Conservation (phyloP, 1,140 invertebrate species). For the Carposina sasakii region DNA sequence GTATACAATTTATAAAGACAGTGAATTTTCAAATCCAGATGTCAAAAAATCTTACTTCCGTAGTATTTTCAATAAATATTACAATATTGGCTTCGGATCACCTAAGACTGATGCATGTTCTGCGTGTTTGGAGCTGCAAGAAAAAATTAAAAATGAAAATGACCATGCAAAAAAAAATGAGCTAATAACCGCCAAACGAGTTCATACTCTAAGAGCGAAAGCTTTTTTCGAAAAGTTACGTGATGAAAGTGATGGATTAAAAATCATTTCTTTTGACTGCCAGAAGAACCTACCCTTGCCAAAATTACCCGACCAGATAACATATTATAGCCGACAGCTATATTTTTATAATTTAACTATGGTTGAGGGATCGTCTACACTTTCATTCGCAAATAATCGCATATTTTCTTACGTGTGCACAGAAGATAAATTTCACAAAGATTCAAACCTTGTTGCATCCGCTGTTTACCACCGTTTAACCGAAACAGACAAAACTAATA, state of each 20-base stretch:
- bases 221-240: constrained; percentile 18
- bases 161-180: constrained; percentile 9
- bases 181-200: constrained; percentile 12
- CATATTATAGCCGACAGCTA: constrained; percentile 25
- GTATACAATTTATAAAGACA: constrained; percentile 12
- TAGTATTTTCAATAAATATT: constrained; percentile 1
- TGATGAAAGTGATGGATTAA: constrained; percentile 1
- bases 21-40: constrained; percentile 1
- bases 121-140: constrained; percentile 17
- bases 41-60: constrained; percentile 7
- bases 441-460: constrained; percentile 23
- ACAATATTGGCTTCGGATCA: constrained; percentile 11
- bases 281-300: constrained; percentile 22
- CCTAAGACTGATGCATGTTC: constrained; percentile 19
- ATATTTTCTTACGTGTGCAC: constrained; percentile 19
- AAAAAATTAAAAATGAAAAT: constrained; percentile 13
- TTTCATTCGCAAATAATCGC: constrained; percentile 6
- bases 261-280: constrained; percentile 18
- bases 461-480: constrained; percentile 15
- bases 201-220: constrained; percentile 14
- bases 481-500: constrained; percentile 8
- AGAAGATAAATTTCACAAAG: constrained; percentile 19
- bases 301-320: constrained; percentile 26
- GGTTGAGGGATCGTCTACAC: constrained; percentile 22
- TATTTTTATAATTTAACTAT: constrained; percentile 27